Conservation (phyloP, 2,888 invertebrate species). For the Tortricodes alternella region DNA sequence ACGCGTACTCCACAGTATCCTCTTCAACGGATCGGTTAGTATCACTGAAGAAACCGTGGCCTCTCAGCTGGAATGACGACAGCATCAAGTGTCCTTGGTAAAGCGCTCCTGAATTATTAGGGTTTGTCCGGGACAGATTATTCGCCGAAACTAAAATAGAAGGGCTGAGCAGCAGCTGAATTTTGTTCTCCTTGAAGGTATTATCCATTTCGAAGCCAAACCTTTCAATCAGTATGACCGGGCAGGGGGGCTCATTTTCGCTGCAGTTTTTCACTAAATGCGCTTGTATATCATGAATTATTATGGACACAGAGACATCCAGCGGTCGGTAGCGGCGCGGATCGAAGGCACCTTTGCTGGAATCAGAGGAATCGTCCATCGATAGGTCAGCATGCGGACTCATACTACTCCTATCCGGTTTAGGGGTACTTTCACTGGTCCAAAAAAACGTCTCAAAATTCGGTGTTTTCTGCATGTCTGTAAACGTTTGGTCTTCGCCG, state of each 20-base stretch:
- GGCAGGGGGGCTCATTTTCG: conserved; percentile 95
- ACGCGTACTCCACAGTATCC: conserved; percentile 98
- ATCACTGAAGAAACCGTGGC: conserved; percentile 98
- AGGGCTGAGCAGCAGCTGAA: conserved; percentile 95
- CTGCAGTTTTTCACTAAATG: conserved; percentile 96
- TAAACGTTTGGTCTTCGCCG: conserved; percentile 97
- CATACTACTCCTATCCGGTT: conserved; percentile 66
- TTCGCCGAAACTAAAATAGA: conserved; percentile 92
- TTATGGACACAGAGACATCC: conserved; percentile 95
- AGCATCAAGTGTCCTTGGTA: conserved; percentile 93
- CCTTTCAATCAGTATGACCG: conserved; percentile 92
- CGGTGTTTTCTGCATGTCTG: conserved; percentile 91
- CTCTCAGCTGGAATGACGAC: conserved; percentile 93
- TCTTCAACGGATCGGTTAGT: conserved; percentile 94
- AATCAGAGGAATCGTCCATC: conserved; percentile 85
- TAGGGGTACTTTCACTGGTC: conserved; percentile 66
- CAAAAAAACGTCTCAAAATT: conserved; percentile 67
- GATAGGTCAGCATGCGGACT: conserved; percentile 80
- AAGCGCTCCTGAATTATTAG: conserved; percentile 73
- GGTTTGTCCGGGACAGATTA: conserved; percentile 85
- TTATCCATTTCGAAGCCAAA: conserved; percentile 99
- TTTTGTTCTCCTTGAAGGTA: conserved; percentile 93
- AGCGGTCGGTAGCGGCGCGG: conserved; percentile 94
- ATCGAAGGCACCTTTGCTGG: conserved; percentile 87
- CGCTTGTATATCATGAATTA: conserved; percentile 97